Percentiles rank a stretch among this genome's conserved stretches.
Conservation (phyloP, 2,113 vertebrate genomes). For the Trogon surrucura region DNA sequence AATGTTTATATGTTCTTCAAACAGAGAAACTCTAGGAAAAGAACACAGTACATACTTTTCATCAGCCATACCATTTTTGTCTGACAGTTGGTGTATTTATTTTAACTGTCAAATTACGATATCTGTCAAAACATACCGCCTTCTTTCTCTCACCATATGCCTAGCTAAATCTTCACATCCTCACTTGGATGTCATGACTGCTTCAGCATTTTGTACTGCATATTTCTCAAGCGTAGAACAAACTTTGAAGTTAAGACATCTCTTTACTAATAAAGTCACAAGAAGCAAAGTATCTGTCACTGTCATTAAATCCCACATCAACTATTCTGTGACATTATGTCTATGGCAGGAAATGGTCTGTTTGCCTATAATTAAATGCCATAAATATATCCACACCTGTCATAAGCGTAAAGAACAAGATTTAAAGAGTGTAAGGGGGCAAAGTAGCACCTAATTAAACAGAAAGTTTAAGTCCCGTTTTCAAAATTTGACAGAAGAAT, state of each 20-base stretch:
- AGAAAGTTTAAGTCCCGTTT: background rate
- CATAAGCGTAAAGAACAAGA: background rate
- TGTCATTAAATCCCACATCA: background rate
- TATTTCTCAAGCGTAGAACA: background rate
- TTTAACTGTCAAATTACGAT: slow-evolving; percentile 44
- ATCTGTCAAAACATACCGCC: slow-evolving; percentile 43
- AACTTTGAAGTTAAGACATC: background rate
- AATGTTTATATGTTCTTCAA: background rate
- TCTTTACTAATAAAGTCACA: background rate
- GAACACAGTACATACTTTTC: background rate
- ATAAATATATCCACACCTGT: background rate
- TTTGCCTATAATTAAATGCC: background rate
- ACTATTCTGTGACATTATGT: background rate
- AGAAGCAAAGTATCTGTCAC: background rate
- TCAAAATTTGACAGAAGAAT: background rate
- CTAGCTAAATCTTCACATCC: slow-evolving; percentile 11
- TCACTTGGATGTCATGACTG: slow-evolving; percentile 20
- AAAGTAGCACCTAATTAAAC: background rate
- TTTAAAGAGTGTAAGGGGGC: background rate
- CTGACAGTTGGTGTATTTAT: slow-evolving; percentile 49
- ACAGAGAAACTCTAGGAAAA: background rate
- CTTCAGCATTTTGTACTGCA: slow-evolving; percentile 31
- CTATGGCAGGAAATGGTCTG: background rate
- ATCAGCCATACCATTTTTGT: background rate
- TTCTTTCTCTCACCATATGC: slow-evolving; percentile 1